These are phyloP conservation scores for Pluvialis apricaria DNA, from an alignment of 2,113 vertebrate genomes.

Conservation along the genomic window DNA sequence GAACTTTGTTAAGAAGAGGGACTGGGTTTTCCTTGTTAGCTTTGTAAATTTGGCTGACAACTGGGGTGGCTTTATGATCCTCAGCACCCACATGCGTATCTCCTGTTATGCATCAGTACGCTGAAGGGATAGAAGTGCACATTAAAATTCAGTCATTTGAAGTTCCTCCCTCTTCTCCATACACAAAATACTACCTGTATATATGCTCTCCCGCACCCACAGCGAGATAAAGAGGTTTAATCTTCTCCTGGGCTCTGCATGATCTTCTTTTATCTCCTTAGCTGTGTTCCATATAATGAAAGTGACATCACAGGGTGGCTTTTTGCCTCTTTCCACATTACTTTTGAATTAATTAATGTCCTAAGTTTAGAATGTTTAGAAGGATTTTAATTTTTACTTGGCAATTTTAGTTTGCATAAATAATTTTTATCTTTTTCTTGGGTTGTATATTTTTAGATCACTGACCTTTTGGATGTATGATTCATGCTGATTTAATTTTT, in stretches of 20 bases:
- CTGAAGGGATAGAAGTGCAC: neutral
- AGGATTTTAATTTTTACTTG: slow-evolving; percentile 36
- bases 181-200: neutral
- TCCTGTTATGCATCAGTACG: neutral
- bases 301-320: slow-evolving; percentile 14
- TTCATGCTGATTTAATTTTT: slow-evolving; percentile 69
- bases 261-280: slow-evolving; percentile 63
- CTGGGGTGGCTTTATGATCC: neutral
- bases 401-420: slow-evolving; percentile 38
- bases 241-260: slow-evolving; percentile 35
- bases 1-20: neutral
- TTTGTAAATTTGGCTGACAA: neutral
- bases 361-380: slow-evolving; percentile 40
- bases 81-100: neutral
- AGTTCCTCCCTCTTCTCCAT: neutral
- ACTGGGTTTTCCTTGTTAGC: neutral
- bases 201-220: neutral
- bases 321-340: slow-evolving; percentile 13
- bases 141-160: neutral
- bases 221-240: slow-evolving; percentile 52
- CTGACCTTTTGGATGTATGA: slow-evolving; percentile 69
- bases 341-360: slow-evolving; percentile 67
- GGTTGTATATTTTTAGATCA: slow-evolving; percentile 71
- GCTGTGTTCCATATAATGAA: slow-evolving; percentile 12
- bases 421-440: slow-evolving; percentile 53